Conservation (phyloP, 2,888 invertebrate genomes). For the Lycocerus yunnanus region DNA sequence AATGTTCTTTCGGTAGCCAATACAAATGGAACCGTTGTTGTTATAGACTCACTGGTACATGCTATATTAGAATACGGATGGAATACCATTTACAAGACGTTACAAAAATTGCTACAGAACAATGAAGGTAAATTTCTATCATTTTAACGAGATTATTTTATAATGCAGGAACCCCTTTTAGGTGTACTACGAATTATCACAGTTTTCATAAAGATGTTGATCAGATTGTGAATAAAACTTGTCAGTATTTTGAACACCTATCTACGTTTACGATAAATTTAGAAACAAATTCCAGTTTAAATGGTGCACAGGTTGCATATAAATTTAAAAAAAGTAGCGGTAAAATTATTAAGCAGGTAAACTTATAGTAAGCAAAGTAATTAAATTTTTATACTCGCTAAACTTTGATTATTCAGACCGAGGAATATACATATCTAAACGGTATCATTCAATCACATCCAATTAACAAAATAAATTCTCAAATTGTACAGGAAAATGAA, state of each 20-base stretch:
- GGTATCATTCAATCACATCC: constrained; percentile 48
- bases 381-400: background rate
- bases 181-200: constrained; percentile 44
- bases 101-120: constrained; percentile 39
- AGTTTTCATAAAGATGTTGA: constrained; percentile 60
- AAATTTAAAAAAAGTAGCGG: constrained; percentile 58
- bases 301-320: constrained; percentile 46
- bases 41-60: constrained; percentile 50
- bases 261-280: constrained; percentile 48
- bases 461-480: constrained; percentile 48
- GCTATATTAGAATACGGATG: constrained; percentile 44
- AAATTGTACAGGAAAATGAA: constrained; percentile 41
- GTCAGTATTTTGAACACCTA: constrained; percentile 58
- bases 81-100: constrained; percentile 40
- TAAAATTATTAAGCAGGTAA: constrained; percentile 59
- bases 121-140: constrained; percentile 49
- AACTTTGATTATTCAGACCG: constrained; percentile 37
- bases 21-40: constrained; percentile 37
- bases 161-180: constrained; percentile 24
- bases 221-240: constrained; percentile 51
- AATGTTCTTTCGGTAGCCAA: constrained; percentile 30
- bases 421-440: constrained; percentile 47
- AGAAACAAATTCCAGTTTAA: constrained; percentile 52
- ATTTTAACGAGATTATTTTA: constrained; percentile 4
- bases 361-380: background rate